Conservation (phyloP, 2,113 vertebrate species). For the Rhynchomys soricoides region DNA sequence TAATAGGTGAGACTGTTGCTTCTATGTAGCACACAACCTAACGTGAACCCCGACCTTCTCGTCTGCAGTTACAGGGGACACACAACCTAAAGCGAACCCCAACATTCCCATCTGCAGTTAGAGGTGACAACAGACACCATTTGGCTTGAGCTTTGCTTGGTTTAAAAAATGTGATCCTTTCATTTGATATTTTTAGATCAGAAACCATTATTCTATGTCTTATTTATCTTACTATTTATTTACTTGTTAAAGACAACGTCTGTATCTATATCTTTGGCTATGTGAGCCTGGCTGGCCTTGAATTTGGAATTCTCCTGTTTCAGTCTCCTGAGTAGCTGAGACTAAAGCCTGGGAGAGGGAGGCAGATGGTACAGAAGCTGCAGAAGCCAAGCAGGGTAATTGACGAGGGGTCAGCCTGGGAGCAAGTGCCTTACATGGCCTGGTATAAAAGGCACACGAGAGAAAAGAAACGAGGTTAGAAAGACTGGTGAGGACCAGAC, state of each 20-base stretch:
- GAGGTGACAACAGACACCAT: not conserved
- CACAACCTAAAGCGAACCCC: not conserved
- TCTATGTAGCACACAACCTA: not conserved
- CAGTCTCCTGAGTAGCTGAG: not conserved
- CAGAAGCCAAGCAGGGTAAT: not conserved
- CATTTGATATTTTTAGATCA: not conserved
- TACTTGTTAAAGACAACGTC: not conserved
- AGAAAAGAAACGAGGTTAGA: not conserved
- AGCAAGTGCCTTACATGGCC: not conserved
- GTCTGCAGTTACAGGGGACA: not conserved
- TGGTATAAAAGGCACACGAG: not conserved
- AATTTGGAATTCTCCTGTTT: not conserved
- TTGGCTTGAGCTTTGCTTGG: not conserved
- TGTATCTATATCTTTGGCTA: not conserved
- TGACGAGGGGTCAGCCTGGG: not conserved
- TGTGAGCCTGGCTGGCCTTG: not conserved
- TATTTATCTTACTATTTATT: not conserved
- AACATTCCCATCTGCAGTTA: not conserved
- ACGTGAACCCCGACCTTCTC: not conserved
- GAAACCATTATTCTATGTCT: not conserved
- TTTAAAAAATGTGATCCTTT: not conserved
- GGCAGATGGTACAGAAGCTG: not conserved
- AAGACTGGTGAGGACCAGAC: not conserved
- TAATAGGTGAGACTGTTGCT: not conserved
- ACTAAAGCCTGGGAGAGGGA: not conserved